Percentiles rank a stretch among this genome's conserved stretches.
These are phyloP conservation scores for Sinocyclocheilus grahami DNA, from an alignment of 2,113 vertebrate genomes.

Conservation along the genomic window DNA sequence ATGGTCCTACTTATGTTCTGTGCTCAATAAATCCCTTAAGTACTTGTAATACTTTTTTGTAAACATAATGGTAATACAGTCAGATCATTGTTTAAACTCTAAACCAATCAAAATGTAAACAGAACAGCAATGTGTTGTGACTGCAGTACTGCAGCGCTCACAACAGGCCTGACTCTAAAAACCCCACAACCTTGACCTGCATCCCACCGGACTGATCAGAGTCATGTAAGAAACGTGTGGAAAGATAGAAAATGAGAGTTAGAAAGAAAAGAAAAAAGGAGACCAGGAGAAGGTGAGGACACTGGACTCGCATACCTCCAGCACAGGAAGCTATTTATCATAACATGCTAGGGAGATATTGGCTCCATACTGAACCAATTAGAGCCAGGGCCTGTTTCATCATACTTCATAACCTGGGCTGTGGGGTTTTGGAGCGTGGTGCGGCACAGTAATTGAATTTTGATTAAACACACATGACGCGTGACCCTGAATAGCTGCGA, in stretches of 20 bases:
- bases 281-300: constrained; percentile 58
- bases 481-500: constrained; percentile 81
- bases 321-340: constrained; percentile 92
- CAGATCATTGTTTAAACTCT: background rate
- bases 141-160: constrained; percentile 22
- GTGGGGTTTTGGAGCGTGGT: constrained; percentile 84
- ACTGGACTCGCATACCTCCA: constrained; percentile 74
- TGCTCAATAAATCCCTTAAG: background rate
- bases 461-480: constrained; percentile 94
- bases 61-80: background rate
- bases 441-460: constrained; percentile 90
- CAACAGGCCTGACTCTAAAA: constrained; percentile 21
- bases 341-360: constrained; percentile 85
- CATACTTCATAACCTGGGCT: constrained; percentile 88
- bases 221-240: constrained; percentile 68
- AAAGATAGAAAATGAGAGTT: background rate
- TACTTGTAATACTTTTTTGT: background rate
- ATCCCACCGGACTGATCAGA: constrained; percentile 68
- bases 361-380: constrained; percentile 92
- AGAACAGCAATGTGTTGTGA: constrained; percentile 29
- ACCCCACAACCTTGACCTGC: constrained; percentile 65
- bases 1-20: background rate
- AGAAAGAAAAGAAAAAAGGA: background rate
- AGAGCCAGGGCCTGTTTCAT: constrained; percentile 84
- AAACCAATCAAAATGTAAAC: constrained; percentile 18